A percentile compares a stretch with the other conserved stretches of the same genome.
Evolutionary conservation across 2,888 invertebrate species (phyloP).

Genomic region (Clanis bilineata): DNA sequence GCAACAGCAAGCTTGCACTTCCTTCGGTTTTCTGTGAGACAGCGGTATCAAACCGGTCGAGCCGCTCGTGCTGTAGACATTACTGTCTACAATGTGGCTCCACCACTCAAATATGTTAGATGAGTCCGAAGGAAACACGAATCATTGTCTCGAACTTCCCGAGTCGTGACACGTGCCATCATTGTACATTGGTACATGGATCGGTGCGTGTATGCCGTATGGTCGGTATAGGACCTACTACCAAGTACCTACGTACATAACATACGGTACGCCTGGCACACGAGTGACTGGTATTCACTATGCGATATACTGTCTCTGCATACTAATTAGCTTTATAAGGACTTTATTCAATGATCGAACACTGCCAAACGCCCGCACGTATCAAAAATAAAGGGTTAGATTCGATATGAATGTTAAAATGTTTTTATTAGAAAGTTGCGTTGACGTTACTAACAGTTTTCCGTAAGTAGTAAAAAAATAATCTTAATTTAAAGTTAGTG

Average conservation of each 20-base stretch:
- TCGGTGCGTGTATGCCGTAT: conserved; percentile 24
- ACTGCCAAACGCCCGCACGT: conserved; percentile 25
- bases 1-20: too few relatives aligned
- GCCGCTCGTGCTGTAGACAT: too few relatives aligned
- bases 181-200: conserved; percentile 32
- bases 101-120: too few relatives aligned
- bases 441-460: too few relatives aligned
- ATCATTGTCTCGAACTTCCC: conserved; percentile 7
- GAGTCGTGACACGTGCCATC: conserved; percentile 58
- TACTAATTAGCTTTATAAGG: conserved; percentile 60
- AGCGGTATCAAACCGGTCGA: too few relatives aligned
- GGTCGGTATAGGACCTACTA: too few relatives aligned
- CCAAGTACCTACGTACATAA: too few relatives aligned
- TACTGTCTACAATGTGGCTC: too few relatives aligned
- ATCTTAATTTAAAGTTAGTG: neutral
- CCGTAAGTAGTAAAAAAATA: neutral
- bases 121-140: neutral
- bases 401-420: neutral
- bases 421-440: neutral
- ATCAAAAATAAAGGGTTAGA: conserved; percentile 12
- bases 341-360: conserved; percentile 37
- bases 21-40: too few relatives aligned
- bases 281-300: conserved; percentile 43
- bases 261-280: conserved; percentile 35
- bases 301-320: conserved; percentile 55